phyloP scores from a whole-genome alignment of 2,888 invertebrate genomes.

The Oscheius sp. region DNA sequence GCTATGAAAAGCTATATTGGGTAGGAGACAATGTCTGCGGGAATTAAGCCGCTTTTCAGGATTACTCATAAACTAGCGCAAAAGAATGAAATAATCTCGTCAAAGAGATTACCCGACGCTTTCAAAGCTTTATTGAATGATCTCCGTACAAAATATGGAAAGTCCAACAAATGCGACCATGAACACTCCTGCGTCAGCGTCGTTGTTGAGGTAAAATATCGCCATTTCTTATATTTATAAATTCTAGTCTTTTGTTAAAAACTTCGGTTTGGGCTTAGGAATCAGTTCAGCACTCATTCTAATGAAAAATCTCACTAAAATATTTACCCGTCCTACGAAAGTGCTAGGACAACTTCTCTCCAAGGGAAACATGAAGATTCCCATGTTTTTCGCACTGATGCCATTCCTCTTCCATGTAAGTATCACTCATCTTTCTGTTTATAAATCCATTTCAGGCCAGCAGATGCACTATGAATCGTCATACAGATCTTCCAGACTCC shows the following conservation, averaged over 20 bases:
- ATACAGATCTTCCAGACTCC: conserved; percentile 73
- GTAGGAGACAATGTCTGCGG: no score
- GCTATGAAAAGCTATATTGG: conserved; percentile 46
- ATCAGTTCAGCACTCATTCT: conserved; percentile 52
- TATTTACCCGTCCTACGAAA: conserved; percentile 45
- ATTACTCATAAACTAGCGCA: conserved; percentile 50
- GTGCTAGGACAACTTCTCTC: conserved; percentile 38
- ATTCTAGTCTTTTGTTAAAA: conserved; percentile 57
- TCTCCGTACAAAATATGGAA: conserved; percentile 47
- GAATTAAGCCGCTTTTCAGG: no score
- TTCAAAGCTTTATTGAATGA: conserved; percentile 45
- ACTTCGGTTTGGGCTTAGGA: conserved; percentile 73
- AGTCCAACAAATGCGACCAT: conserved; percentile 58
- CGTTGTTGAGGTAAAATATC: conserved; percentile 50
- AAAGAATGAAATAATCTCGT: conserved; percentile 44
- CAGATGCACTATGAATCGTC: conserved; percentile 75
- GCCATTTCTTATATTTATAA: conserved; percentile 7
- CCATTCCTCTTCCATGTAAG: conserved; percentile 69
- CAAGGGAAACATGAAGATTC: conserved; percentile 53
- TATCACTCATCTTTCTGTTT: background rate
- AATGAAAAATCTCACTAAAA: conserved; percentile 34
- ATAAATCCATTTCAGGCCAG: conserved; percentile 78
- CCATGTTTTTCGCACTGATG: conserved; percentile 63
- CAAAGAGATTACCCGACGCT: conserved; percentile 44
- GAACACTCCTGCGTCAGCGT: conserved; percentile 62